Evolutionary conservation across 2,797 vertebrate genomes (phyloP), one percentile per base, ranked within the genome.

Genomic region (Myoxocephalus aenaeus): DNA sequence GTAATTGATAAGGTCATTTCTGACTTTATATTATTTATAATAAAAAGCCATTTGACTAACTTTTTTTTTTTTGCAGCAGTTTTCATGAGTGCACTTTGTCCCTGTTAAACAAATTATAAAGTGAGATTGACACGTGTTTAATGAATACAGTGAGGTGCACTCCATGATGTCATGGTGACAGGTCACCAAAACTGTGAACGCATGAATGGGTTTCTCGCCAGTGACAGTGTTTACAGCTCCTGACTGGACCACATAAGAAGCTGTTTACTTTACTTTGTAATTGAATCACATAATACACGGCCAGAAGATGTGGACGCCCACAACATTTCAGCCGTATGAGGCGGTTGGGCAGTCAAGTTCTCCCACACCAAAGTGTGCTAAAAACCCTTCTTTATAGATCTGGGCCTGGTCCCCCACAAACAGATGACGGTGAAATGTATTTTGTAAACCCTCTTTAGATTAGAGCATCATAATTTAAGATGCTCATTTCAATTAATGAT

Each of bases 201-300:
- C 20, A 54, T 3, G 14, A 17, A 68, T 57, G 76, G 67, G 58
- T 7, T 42, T 64, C 51, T 64, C 34, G 13, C 79, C 79, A 66
- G 68, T 6, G 80, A 79, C 71, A 38, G 14, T 82, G 80, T 82
- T 82, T 82, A 86, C 66, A 74, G 77, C 46, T 74, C 14, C 73
- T 80, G 73, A 82, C 80, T 82, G 76, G 40, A 77, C n/a, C 68
- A 58, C 56, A 67, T 65, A 34, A 65, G 18, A 18, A 65, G 27
- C 17, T 44, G 20, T 65, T n/a, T 50, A 40, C 10, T 65, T n/a
- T 50, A 40, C 10, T 18, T 40, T 61, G n/a, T 61, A 6, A 38
- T 40, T 59, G 20, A 56, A 56, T 56, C 17, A 59, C 14, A 56
- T 25, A 27, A 25, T 7, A 29, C 18, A 22, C 8, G 20, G 20